Conservation (phyloP, 37 sponge, comb jelly and placozoan genomes). For the Theonella swinhoei region DNA sequence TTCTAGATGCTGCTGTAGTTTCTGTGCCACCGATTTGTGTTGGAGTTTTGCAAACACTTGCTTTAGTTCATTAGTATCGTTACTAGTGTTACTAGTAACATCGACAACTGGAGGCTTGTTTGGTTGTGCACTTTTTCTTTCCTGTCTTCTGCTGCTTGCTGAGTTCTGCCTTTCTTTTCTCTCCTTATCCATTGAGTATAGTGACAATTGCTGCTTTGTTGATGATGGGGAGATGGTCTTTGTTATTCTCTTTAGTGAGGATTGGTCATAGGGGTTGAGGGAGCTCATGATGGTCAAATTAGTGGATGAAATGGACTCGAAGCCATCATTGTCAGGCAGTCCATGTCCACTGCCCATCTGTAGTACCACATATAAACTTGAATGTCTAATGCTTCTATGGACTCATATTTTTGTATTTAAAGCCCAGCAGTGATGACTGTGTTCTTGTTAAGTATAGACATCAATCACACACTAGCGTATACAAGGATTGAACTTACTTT, state of each 20-base stretch:
- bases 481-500: no score
- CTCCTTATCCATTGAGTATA: not conserved
- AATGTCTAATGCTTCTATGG: no score
- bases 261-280: not conserved
- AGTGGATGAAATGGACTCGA: not conserved
- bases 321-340: not conserved
- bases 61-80: slow-evolving; percentile 5
- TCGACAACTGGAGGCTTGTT: not conserved
- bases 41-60: slow-evolving; percentile 7
- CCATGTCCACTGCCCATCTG: not conserved
- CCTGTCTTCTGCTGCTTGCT: not conserved
- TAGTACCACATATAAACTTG: no score
- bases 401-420: no score
- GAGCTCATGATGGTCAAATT: not conserved
- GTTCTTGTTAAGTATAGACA: no score
- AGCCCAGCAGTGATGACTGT: no score
- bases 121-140: not conserved
- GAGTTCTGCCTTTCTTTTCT: not conserved
- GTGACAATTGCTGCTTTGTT: not conserved
- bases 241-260: not conserved
- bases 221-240: not conserved
- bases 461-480: no score
- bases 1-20: not conserved
- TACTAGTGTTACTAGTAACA: not conserved
- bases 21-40: not conserved